phyloP scores from a whole-genome alignment of 1,140 invertebrate genomes.

The Theocolax elegans region DNA sequence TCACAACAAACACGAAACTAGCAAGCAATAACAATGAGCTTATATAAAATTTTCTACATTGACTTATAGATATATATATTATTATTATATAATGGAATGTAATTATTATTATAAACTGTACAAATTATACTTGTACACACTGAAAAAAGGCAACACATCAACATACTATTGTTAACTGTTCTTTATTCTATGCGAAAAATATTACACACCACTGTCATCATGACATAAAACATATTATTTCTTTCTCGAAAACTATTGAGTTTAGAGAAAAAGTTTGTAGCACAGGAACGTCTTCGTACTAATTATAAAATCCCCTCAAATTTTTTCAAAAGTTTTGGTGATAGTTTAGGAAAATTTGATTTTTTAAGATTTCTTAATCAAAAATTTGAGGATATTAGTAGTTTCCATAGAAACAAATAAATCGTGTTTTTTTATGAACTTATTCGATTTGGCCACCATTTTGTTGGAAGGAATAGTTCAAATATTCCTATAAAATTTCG shows the following conservation, averaged over 20 bases:
- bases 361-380: too few species aligned
- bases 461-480: background rate
- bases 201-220: background rate
- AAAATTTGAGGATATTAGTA: slow-evolving; percentile 1
- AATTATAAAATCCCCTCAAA: too few species aligned
- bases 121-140: slow-evolving; percentile 6
- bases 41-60: background rate
- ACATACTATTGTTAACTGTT: slow-evolving; percentile 9
- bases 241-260: slow-evolving; percentile 3
- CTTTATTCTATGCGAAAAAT: slow-evolving; percentile 8
- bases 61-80: slow-evolving; percentile 1
- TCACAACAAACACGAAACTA: background rate
- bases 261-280: too few species aligned
- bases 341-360: too few species aligned
- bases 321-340: too few species aligned
- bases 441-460: background rate
- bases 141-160: background rate
- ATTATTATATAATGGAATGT: too few species aligned
- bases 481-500: too few species aligned
- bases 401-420: too few species aligned
- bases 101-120: slow-evolving; percentile 3
- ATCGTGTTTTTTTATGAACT: slow-evolving; percentile 5
- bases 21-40: background rate
- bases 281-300: too few species aligned
- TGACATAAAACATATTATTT: slow-evolving; percentile 11